Conservation (phyloP, 2,113 vertebrate genomes). For the Hypocryptadius cinnamomeus region DNA sequence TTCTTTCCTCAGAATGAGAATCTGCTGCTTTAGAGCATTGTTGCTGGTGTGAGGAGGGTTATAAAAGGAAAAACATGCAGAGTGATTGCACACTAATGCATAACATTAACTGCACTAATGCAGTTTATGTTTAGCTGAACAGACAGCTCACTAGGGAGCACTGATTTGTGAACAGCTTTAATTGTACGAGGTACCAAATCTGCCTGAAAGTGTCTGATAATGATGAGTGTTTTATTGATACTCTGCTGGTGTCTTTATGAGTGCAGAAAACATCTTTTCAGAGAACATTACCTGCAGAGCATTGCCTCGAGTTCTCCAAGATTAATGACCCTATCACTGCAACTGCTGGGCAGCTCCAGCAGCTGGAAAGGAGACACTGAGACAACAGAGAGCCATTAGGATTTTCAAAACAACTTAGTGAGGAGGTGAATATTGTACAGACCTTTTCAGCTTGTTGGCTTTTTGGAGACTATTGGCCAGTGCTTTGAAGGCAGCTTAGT, state of each 20-base stretch:
- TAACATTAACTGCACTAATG: too few species aligned
- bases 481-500: not conserved
- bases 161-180: slow-evolving; percentile 31
- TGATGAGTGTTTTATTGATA: not conserved
- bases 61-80: slow-evolving; percentile 2
- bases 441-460: not conserved
- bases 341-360: not conserved
- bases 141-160: slow-evolving; percentile 3
- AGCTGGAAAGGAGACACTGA: not conserved
- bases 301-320: not conserved
- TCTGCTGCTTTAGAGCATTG: not conserved
- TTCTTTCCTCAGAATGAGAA: not conserved
- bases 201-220: not conserved
- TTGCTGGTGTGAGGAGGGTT: not conserved
- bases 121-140: slow-evolving; percentile 9
- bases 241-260: not conserved
- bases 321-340: not conserved
- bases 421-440: not conserved
- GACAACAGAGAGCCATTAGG: not conserved
- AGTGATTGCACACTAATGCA: not conserved
- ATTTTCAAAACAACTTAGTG: not conserved
- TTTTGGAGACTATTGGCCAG: not conserved
- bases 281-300: not conserved
- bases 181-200: not conserved
- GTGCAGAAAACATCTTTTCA: not conserved